Evolutionary conservation across 2,797 vertebrate species (phyloP), one percentile per base, ranked within the genome.

Genomic region (Heteromormyrus szaboi): DNA sequence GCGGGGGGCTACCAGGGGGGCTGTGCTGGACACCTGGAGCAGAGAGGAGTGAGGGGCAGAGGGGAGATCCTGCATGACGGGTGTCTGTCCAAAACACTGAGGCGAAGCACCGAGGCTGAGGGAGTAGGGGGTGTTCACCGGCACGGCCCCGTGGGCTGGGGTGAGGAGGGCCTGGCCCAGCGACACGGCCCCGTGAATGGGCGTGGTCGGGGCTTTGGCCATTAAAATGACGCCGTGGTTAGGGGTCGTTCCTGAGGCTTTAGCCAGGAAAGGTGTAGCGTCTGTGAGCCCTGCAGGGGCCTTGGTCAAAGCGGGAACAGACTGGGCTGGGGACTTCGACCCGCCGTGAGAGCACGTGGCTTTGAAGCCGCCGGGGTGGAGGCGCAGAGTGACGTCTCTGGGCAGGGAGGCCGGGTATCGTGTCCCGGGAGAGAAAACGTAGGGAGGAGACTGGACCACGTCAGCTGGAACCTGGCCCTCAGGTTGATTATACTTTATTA

Each of bases 291-390:
- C 91, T 19, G 54, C 12, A 0, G 93, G 93, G 0, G 95, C 95
- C 92, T 94, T 95, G 83, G 95, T 94, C 0, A 96, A 93, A 0
- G 95, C 94, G 3, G 91, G 91, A 51, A 96, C 91, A 85, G 92
- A 90, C 86, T 22, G 89, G 79, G 65, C 51, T 37, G 8, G 25
- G 68, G 19, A 22, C 62, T 72, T 85, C 0, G 86, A 25, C 0
- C 11, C 76, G 29, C 79, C 11, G 1, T 9, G 51, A 0, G 87
- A 88, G 12, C 53, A 89, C 4, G 83, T 22, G 2, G 79, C 25
- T 50, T 91, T 95, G 87, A 90, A 50, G 33, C 65, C 88, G 33
- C 92, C 89, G 1, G 96, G 96, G 91, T 96, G 94, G 53, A 96
- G 93, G 37, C 85, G 92, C 68, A 95, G 91, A 65, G 92, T 91